A percentile compares a stretch with the other conserved stretches of the same genome.
Conservation (phyloP, 2,888 invertebrate genomes). For the Urechis unicinctus region DNA sequence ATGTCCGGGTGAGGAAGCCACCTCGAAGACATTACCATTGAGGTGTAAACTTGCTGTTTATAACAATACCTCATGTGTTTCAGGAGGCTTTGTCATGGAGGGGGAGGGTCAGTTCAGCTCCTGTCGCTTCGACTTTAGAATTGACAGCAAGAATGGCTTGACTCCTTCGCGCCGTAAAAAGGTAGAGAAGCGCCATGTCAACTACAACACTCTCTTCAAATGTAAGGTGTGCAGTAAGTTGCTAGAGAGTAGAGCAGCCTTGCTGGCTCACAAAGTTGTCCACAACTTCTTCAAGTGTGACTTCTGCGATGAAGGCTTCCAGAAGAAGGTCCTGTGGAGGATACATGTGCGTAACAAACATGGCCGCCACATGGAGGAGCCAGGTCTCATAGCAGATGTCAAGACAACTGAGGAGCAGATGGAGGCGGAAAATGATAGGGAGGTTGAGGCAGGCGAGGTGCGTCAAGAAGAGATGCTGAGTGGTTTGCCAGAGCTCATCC, state of each 20-base stretch:
- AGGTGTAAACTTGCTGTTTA: too few relatives aligned
- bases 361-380: neutral
- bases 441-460: too few relatives aligned
- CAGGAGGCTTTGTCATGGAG: too few relatives aligned
- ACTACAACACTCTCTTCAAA: conserved; percentile 22
- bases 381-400: too few relatives aligned
- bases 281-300: conserved; percentile 12
- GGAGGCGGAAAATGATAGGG: too few relatives aligned
- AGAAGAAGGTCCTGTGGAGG: conserved; percentile 2
- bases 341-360: conserved; percentile 8
- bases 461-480: too few relatives aligned
- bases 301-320: conserved; percentile 9
- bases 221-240: conserved; percentile 20
- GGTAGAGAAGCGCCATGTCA: conserved; percentile 3
- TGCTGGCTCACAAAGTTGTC: conserved; percentile 18
- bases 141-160: conserved; percentile 22
- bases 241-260: conserved; percentile 16
- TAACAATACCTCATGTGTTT: too few relatives aligned
- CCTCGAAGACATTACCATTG: too few relatives aligned
- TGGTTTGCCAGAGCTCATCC: too few relatives aligned
- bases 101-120: conserved; percentile 18
- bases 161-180: conserved; percentile 21
- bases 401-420: too few relatives aligned
- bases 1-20: too few relatives aligned
- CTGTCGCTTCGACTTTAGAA: conserved; percentile 24